These are phyloP conservation scores for Conus canariensis DNA, from an alignment of 2,888 invertebrate genomes.

Conservation along the genomic window DNA sequence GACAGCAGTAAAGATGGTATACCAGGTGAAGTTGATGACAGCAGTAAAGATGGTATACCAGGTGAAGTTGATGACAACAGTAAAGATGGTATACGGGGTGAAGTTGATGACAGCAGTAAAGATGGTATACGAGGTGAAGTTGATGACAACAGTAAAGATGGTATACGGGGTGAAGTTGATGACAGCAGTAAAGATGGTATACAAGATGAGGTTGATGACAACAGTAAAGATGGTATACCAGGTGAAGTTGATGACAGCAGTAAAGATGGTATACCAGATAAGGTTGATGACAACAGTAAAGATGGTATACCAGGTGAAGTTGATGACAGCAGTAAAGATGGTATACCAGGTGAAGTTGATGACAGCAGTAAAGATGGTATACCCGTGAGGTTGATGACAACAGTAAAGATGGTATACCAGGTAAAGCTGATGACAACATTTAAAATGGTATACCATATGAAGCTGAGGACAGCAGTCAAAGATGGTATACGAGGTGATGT, in stretches of 20 bases:
- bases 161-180: background rate
- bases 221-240: background rate
- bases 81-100: background rate
- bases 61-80: background rate
- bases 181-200: background rate
- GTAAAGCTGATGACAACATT: background rate
- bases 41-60: background rate
- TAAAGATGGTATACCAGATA: background rate
- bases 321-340: background rate
- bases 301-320: background rate
- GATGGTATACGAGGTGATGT: background rate
- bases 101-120: background rate
- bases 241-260: background rate
- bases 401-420: background rate
- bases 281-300: background rate
- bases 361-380: background rate
- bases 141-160: background rate
- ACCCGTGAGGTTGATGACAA: background rate
- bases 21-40: background rate
- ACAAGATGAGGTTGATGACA: background rate
- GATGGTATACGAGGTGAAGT: background rate
- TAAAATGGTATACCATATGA: no score
- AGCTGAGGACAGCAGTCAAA: background rate
- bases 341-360: background rate
- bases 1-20: background rate